Evolutionary conservation across 2,888 invertebrate genomes (phyloP).

Genomic region (Lamproptera curius): DNA sequence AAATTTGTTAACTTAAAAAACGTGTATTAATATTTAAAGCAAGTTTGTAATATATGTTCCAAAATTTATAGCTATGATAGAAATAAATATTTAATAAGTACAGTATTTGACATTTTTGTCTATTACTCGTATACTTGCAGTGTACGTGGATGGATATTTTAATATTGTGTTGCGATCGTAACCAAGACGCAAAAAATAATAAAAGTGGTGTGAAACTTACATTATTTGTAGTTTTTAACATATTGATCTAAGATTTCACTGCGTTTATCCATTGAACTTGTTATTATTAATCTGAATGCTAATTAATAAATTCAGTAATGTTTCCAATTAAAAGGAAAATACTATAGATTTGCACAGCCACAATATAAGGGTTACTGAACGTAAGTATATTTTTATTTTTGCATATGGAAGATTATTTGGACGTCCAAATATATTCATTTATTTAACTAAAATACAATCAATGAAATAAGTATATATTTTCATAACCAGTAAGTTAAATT

Average conservation of each 20-base stretch:
- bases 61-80: conserved; percentile 28
- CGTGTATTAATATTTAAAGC: not conserved
- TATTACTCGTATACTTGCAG: conserved; percentile 10
- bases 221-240: not conserved
- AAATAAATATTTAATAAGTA: conserved; percentile 22
- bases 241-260: not conserved
- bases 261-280: too few species aligned
- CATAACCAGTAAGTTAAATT: too few species aligned
- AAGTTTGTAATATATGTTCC: too few species aligned
- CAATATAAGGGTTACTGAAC: conserved; percentile 52
- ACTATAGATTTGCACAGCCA: conserved; percentile 43
- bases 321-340: conserved; percentile 56
- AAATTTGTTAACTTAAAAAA: too few species aligned
- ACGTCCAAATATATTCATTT: too few species aligned
- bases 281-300: too few species aligned
- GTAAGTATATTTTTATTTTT: too few species aligned
- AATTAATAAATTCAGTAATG: conserved; percentile 30
- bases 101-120: conserved; percentile 20
- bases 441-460: too few species aligned
- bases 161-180: not conserved
- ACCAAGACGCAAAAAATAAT: not conserved
- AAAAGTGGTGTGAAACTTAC: not conserved
- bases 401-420: too few species aligned
- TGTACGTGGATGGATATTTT: conserved; percentile 13
- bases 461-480: too few species aligned